Evolutionary conservation across 2,888 invertebrate genomes (phyloP), one percentile per base, ranked within the genome.

Genomic region (Mythimna pallens): DNA sequence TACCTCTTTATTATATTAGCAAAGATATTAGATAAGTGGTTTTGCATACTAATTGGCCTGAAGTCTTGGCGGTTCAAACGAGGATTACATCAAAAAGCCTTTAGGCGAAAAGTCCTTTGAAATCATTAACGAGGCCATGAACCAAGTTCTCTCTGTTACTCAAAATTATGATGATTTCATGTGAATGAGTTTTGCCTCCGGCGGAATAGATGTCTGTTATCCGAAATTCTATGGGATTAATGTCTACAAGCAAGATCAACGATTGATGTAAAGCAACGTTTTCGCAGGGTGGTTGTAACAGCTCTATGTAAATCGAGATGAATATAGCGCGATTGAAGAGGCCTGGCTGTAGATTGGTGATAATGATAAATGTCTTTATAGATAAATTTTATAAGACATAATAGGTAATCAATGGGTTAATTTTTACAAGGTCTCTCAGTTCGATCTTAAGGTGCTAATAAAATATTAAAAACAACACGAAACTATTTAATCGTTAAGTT

Each of bases 121-220:
- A 12, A 40, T 20, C 40, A 3, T 43, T n/a, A 65, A 73, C 55
- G 36, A 25, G 30, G 9, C 30, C 7, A 47, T 55, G 25, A 22
- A 34, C 14, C 17, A 74, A 65, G 61, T 65, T 59, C 30, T 12
- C 47, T 17, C 20, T 62, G 43, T 52, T n/a, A 43, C 36, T n/a
- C n/a, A 30, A 22, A 57, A 30, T 57, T 30, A 52, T 34, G 20
- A 57, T 47, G 47, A 47, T 14, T 54, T 6, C 3, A 10, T 22
- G 63, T 57, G n/a, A n/a, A 54, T 52, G 20, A 34, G 73, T 73
- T 57, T 64, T 6, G n/a, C 52, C 52, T 3, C 20, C 0, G 50
- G 55, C 62, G n/a, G 17, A 17, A 3, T n/a, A n/a, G 8, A 36
- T 36, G 1, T 36, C 47, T 36, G 20, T 22, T 50, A 25, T 12